Evolutionary conservation across 2,113 vertebrate genomes (phyloP).

Genomic region (Leucoraja erinaceus): DNA sequence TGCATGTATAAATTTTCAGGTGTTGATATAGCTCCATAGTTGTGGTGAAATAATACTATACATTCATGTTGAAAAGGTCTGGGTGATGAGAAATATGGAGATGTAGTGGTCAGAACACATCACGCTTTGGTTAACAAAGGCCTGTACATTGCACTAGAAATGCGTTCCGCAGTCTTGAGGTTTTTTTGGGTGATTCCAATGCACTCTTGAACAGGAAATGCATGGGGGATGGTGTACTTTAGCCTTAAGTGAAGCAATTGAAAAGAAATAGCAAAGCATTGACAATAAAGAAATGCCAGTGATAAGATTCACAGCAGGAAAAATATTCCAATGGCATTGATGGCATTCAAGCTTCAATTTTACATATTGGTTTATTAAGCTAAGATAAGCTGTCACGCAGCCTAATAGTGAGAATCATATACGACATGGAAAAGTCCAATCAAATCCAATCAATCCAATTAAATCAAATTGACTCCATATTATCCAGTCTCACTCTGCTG

Average conservation of each 20-base stretch:
- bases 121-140: neutral
- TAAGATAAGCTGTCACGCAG: neutral
- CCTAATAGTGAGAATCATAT: neutral
- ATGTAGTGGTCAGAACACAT: neutral
- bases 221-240: neutral
- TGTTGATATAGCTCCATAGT: too few species aligned
- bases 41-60: neutral
- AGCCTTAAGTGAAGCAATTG: neutral
- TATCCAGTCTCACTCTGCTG: neutral
- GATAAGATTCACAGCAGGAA: neutral
- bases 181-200: neutral
- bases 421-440: neutral
- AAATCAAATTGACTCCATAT: neutral
- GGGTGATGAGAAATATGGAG: neutral
- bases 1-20: neutral
- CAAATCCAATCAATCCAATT: neutral
- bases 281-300: neutral
- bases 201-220: neutral
- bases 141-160: neutral
- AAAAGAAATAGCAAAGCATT: neutral
- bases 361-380: neutral
- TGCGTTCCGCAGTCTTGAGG: neutral
- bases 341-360: neutral
- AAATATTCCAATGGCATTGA: neutral
- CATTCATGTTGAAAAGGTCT: neutral